Conservation (phyloP, 2,797 vertebrate genomes). For the Botia almorhae region DNA sequence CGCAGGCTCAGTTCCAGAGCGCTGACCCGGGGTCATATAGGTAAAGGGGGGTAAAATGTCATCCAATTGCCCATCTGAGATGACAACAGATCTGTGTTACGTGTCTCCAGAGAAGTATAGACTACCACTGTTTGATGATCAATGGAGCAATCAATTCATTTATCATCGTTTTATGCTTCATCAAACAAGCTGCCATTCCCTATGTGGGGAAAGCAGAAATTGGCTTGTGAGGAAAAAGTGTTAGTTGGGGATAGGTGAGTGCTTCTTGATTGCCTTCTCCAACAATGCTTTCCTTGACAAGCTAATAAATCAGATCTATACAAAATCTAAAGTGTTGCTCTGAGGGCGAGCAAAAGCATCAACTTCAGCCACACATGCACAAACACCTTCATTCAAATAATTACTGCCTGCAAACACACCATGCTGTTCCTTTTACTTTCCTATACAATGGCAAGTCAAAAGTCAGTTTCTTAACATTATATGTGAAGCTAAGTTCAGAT, state of each 20-base stretch:
- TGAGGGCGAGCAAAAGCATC: constrained; percentile 79
- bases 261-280: constrained; percentile 99
- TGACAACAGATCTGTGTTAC: constrained; percentile 71
- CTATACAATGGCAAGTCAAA: neutral
- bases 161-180: constrained; percentile 99
- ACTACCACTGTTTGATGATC: constrained; percentile 94
- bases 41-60: constrained; percentile 77
- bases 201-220: constrained; percentile 99
- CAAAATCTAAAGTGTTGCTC: constrained; percentile 82
- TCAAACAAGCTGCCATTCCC: constrained; percentile 98
- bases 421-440: constrained; percentile 8
- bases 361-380: constrained; percentile 76
- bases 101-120: constrained; percentile 83
- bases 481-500: neutral
- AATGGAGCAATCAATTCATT: constrained; percentile 99
- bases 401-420: constrained; percentile 36
- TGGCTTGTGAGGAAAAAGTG: constrained; percentile 93
- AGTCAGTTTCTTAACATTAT: neutral
- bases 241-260: constrained; percentile 98
- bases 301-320: constrained; percentile 98
- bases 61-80: constrained; percentile 55
- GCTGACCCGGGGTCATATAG: constrained; percentile 80
- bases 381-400: constrained; percentile 75
- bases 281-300: constrained; percentile 98
- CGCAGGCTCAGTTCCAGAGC: constrained; percentile 74